Base-by-base conservation (phyloP, 2,797 vertebrate genomes). In the Xenops minutus region DNA sequence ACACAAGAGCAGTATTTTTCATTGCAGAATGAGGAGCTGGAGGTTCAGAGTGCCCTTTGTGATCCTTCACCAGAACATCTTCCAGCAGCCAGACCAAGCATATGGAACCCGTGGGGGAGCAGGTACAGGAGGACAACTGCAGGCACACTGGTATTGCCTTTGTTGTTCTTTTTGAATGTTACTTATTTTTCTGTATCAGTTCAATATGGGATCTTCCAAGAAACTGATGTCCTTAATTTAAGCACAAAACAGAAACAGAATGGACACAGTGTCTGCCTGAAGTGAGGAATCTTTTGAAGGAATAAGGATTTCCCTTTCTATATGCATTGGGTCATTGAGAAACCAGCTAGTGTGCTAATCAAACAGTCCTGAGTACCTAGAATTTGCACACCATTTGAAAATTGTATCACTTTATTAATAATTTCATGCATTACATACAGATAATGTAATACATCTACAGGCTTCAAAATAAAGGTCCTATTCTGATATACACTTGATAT, bases 101-200 rank as follows among this genome's bases (percentile, higher is more conserved):
- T 3, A 0, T 2, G 0, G 2, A 32, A 37, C 32, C 34, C 51
- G 9, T 7, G 2, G 15, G 21, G 41, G 17, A 51, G 72, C 30
- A 71, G 39, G 27, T 13, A 16, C 4, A 19, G 51, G 18, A 89
- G 67, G 49, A 43, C 3, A 20, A 19, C 30, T 32, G 6, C 39
- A 52, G 72, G 62, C 63, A 82, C 37, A 2, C 0, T 11, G 26
- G 8, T 15, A 26, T 24, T 43, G 79, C 77, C 61, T 78, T 58
- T 0, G 1, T 6, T 58, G 59, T 29, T 58, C 54, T 69, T 71
- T 43, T 51, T 21, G 87, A 88, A 77, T 41, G 27, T 30, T 72
- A 61, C 26, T 92, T 85, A 14, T 71, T 87, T 71, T 54, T 30
- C 49, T 17, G 0, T 61, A 44, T 44, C 23, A 2, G 16, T 41